phyloP scores from a whole-genome alignment of 2,797 vertebrate genomes.

The Lophotriccus pileatus region DNA sequence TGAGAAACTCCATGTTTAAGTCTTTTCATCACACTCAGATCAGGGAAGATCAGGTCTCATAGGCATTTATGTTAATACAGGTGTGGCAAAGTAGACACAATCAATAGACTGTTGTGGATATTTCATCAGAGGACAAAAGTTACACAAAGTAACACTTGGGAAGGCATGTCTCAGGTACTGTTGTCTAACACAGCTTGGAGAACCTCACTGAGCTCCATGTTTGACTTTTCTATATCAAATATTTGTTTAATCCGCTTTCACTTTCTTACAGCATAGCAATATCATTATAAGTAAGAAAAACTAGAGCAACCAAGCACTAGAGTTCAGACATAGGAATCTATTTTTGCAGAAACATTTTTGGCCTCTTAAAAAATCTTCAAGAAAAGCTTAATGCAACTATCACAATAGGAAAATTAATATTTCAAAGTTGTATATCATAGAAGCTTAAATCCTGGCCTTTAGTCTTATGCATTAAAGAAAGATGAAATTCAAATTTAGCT shows the following conservation, averaged over 20 bases:
- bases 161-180: neutral
- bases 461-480: neutral
- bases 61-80: neutral
- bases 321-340: neutral
- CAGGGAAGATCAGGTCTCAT: neutral
- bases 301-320: rapidly evolving
- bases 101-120: neutral
- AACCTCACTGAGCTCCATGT: rapidly evolving
- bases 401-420: neutral
- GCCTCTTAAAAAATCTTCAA: neutral
- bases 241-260: neutral
- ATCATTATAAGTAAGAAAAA: neutral
- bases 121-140: neutral
- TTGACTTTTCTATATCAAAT: neutral
- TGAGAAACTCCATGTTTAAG: neutral
- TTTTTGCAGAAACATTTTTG: neutral
- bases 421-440: neutral
- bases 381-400: neutral
- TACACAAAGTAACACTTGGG: neutral
- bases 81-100: neutral
- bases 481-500: neutral
- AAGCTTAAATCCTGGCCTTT: neutral
- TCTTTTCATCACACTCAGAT: neutral
- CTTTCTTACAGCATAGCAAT: neutral
- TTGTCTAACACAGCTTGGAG: neutral